A percentile compares a stretch with the other conserved stretches of the same genome.
Evolutionary conservation across 2,113 vertebrate genomes (phyloP).

Genomic region (Seriola quinqueradiata): DNA sequence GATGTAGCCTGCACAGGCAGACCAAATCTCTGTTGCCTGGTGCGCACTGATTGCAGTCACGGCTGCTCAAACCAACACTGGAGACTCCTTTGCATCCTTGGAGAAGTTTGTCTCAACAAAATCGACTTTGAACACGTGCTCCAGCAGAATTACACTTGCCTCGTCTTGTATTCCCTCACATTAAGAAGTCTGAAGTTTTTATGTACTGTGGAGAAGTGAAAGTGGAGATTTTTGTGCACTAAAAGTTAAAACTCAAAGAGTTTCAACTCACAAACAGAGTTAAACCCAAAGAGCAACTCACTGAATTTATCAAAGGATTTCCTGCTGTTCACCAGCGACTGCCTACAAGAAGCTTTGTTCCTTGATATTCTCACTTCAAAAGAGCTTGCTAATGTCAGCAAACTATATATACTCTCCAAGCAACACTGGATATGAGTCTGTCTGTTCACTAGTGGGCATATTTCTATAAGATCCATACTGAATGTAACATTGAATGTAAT

Average conservation of each 20-base stretch:
- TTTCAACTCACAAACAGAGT: constrained; percentile 15
- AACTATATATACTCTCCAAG: background rate
- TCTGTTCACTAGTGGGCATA: constrained; percentile 11
- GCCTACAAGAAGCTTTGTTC: constrained; percentile 30
- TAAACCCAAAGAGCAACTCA: constrained; percentile 26
- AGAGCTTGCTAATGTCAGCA: constrained; percentile 10
- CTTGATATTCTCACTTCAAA: constrained; percentile 36
- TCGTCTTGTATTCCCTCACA: constrained; percentile 19
- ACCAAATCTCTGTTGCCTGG: background rate
- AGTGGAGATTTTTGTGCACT: constrained; percentile 8
- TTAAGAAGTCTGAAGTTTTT: constrained; percentile 34
- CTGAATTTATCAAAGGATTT: constrained; percentile 39
- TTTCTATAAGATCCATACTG: background rate
- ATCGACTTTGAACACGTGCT: background rate
- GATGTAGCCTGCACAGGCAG: background rate
- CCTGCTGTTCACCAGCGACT: constrained; percentile 28
- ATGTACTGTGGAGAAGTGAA: constrained; percentile 17
- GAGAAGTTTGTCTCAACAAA: constrained; percentile 14
- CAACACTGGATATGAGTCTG: background rate
- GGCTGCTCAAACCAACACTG: background rate
- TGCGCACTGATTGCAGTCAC: background rate
- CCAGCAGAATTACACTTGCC: background rate
- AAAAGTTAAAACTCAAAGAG: constrained; percentile 47
- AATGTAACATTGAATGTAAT: background rate
- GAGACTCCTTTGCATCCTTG: background rate